Evolutionary conservation across 2,113 vertebrate species (phyloP).

Genomic region (Hemicordylus capensis): DNA sequence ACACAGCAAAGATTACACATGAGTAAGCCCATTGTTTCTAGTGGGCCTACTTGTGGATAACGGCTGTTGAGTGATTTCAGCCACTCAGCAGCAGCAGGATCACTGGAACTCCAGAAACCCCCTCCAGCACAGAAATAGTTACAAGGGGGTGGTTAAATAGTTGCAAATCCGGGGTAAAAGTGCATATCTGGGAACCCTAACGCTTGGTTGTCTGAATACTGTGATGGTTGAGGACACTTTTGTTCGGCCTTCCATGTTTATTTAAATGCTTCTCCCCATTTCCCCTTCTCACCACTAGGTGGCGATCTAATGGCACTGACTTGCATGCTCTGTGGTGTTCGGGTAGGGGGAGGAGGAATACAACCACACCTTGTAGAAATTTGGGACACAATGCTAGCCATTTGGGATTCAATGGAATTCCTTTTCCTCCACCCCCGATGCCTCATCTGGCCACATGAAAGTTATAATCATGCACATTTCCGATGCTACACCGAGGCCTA

Average conservation of each 20-base stretch:
- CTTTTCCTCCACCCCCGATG: not conserved
- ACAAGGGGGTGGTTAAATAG: too few species aligned
- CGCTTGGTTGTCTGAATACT: too few species aligned
- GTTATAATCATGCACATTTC: not conserved
- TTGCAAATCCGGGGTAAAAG: too few species aligned
- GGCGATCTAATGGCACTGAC: slow-evolving; percentile 70
- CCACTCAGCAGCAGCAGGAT: too few species aligned
- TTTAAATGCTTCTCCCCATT: slow-evolving; percentile 26
- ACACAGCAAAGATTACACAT: too few species aligned
- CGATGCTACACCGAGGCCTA: not conserved
- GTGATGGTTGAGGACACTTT: not conserved
- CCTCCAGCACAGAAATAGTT: too few species aligned
- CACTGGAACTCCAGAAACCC: too few species aligned
- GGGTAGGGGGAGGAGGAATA: not conserved
- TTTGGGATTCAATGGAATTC: not conserved
- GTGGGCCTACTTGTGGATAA: too few species aligned
- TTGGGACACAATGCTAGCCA: slow-evolving; percentile 9
- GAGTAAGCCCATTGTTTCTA: too few species aligned
- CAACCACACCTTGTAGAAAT: slow-evolving; percentile 21
- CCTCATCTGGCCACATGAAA: not conserved
- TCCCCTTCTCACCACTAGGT: slow-evolving; percentile 64
- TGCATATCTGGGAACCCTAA: too few species aligned
- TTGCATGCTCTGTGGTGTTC: slow-evolving; percentile 3
- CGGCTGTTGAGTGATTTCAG: too few species aligned
- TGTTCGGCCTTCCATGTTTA: slow-evolving; percentile 36